phyloP scores from a whole-genome alignment of 2,113 vertebrate species.

The Microtus pennsylvanicus region DNA sequence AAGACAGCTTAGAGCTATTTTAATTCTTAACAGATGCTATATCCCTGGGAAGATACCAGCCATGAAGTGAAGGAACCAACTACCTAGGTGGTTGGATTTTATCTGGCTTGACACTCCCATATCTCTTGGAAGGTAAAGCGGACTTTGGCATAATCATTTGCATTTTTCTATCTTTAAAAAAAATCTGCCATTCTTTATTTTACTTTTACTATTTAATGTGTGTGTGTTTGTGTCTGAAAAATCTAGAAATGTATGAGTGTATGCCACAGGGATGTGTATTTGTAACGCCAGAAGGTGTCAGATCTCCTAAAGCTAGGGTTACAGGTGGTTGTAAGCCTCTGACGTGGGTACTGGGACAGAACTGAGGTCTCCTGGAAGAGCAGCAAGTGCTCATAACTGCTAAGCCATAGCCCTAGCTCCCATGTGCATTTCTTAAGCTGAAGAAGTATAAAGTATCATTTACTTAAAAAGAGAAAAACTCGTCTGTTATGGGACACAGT shows the following conservation, averaged over 20 bases:
- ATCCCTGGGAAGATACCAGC: neutral
- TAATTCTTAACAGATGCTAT: slow-evolving; percentile 25
- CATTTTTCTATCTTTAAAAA: neutral
- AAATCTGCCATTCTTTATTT: neutral
- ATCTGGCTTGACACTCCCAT: neutral
- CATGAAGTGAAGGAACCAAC: neutral
- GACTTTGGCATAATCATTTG: neutral
- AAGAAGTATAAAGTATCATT: neutral
- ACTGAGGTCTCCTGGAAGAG: neutral
- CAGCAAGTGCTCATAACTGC: neutral
- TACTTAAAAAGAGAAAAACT: neutral
- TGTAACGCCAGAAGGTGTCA: neutral
- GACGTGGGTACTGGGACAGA: neutral
- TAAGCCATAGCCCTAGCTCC: neutral
- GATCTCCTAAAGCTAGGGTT: neutral
- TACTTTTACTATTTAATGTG: neutral
- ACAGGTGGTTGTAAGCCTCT: neutral
- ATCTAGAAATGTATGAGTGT: neutral
- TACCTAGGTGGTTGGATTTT: too few species aligned
- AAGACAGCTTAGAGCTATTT: neutral
- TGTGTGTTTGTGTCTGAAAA: neutral
- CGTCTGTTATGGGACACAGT: neutral
- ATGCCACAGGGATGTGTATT: neutral
- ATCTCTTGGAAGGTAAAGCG: neutral
- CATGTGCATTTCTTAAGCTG: neutral